These are phyloP conservation scores for Diabrotica virgifera DNA, from an alignment of 1,140 invertebrate genomes.

Conservation along the genomic window DNA sequence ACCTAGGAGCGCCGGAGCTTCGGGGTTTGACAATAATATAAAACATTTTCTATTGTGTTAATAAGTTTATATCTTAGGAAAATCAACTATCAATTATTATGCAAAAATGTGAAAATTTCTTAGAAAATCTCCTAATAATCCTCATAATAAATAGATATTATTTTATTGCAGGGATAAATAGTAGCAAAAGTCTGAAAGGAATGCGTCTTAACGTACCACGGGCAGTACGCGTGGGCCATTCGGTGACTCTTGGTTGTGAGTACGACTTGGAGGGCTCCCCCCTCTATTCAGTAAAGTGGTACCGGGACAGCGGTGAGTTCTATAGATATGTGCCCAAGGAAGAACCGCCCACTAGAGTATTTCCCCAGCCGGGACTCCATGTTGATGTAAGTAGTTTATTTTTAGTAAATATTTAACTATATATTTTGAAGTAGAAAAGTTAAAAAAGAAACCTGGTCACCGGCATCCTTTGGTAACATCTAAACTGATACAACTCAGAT, in stretches of 20 bases:
- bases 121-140: no score
- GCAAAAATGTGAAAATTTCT: no score
- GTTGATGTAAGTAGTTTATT: slow-evolving; percentile 67
- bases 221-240: slow-evolving; percentile 66
- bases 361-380: slow-evolving; percentile 65
- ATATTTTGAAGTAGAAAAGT: no score
- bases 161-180: slow-evolving; percentile 36
- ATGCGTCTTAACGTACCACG: slow-evolving; percentile 66
- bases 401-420: background rate
- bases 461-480: no score
- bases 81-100: no score
- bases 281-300: slow-evolving; percentile 85
- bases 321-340: slow-evolving; percentile 70
- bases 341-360: slow-evolving; percentile 66
- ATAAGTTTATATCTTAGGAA: no score
- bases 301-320: slow-evolving; percentile 67
- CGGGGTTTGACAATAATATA: no score
- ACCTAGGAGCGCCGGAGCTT: no score
- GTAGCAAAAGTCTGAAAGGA: slow-evolving; percentile 47
- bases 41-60: no score
- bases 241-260: slow-evolving; percentile 69
- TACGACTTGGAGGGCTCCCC: slow-evolving; percentile 75
- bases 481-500: no score
- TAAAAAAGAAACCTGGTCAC: no score
- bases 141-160: no score